These are phyloP conservation scores for Chelonus formosanus DNA, from an alignment of 2,888 invertebrate species.

Conservation along the genomic window DNA sequence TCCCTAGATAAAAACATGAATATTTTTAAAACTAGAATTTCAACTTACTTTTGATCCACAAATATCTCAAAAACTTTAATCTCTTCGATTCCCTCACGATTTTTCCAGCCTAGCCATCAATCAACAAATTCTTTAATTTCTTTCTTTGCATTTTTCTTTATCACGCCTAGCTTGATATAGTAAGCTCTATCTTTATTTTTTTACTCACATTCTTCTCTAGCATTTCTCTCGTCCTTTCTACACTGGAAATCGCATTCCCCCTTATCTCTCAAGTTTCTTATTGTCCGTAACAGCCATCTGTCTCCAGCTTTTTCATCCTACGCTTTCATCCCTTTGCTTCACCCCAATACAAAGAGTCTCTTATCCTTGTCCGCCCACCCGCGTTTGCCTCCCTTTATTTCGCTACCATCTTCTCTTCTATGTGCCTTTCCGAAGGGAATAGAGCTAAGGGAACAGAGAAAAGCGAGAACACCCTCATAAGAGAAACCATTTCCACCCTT, in stretches of 20 bases:
- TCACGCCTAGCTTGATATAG: background rate
- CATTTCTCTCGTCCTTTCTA: constrained; percentile 17
- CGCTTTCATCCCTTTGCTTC: constrained; percentile 61
- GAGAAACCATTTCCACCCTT: constrained; percentile 36
- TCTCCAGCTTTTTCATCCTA: constrained; percentile 62
- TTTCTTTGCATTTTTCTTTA: constrained; percentile 12
- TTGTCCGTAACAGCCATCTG: constrained; percentile 65
- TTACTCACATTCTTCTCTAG: constrained; percentile 3
- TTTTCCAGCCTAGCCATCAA: no score
- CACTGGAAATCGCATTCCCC: constrained; percentile 52
- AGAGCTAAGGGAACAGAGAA: constrained; percentile 26
- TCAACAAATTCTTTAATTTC: constrained; percentile 8
- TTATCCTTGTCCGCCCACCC: constrained; percentile 49
- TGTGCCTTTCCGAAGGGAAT: constrained; percentile 37
- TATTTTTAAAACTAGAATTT: no score
- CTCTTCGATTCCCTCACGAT: no score
- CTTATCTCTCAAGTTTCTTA: constrained; percentile 65
- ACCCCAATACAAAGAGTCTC: constrained; percentile 55
- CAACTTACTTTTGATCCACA: no score
- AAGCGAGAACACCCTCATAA: constrained; percentile 24
- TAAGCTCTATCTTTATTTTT: constrained; percentile 15
- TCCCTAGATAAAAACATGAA: no score
- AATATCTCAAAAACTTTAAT: no score
- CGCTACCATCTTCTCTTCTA: constrained; percentile 28
- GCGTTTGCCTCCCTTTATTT: constrained; percentile 36